Percentiles rank a stretch among this genome's conserved stretches.
Evolutionary conservation across 2,888 invertebrate species (phyloP).

Genomic region (Elaeidobius kamerunicus): DNA sequence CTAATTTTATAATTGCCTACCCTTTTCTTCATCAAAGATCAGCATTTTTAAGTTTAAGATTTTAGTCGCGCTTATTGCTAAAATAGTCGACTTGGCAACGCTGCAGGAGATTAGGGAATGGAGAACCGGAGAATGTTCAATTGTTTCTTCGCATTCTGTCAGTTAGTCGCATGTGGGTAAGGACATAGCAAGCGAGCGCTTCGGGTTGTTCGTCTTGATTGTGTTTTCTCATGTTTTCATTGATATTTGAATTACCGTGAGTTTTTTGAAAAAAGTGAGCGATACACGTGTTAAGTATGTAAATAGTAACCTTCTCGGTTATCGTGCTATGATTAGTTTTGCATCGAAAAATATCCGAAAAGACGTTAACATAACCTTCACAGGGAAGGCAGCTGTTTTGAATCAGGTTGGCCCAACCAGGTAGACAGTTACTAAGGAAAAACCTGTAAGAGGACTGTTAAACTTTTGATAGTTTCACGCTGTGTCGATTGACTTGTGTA

Average conservation of each 20-base stretch:
- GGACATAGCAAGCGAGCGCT: slow-evolving; percentile 45
- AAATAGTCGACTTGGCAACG: no score
- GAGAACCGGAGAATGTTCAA: slow-evolving; percentile 8
- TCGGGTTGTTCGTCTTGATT: slow-evolving; percentile 44
- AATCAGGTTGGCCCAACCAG: slow-evolving; percentile 21
- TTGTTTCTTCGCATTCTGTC: slow-evolving; percentile 22
- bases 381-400: slow-evolving; percentile 34
- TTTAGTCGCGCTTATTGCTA: no score
- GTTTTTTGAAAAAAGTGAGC: slow-evolving; percentile 30
- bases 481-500: slow-evolving; percentile 20
- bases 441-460: slow-evolving; percentile 15
- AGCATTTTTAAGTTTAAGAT: no score
- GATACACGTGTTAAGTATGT: slow-evolving; percentile 32
- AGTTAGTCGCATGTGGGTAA: slow-evolving; percentile 39
- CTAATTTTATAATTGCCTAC: no score
- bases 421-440: slow-evolving; percentile 21
- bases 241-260: slow-evolving; percentile 34
- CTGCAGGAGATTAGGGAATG: no score
- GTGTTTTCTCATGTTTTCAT: slow-evolving; percentile 43
- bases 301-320: slow-evolving; percentile 26
- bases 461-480: slow-evolving; percentile 18
- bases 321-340: slow-evolving; percentile 13
- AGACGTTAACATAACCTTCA: slow-evolving; percentile 35
- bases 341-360: slow-evolving; percentile 10
- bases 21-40: no score